A percentile compares a stretch with the other conserved stretches of the same genome.
Conservation (phyloP, 2,113 vertebrate genomes). For the Suricata suricatta region DNA sequence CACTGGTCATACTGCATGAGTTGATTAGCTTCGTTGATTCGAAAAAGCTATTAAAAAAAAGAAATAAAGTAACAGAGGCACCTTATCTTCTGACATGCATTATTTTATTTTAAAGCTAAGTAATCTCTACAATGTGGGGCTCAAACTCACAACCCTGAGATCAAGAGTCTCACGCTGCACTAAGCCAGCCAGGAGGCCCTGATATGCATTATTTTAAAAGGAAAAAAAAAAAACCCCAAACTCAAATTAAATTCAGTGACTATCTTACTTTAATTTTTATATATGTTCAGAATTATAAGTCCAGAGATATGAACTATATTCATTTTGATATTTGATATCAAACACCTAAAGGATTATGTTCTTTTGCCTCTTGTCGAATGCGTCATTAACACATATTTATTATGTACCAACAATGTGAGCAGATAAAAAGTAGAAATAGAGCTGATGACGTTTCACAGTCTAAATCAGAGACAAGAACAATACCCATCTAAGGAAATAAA, state of each 20-base stretch:
- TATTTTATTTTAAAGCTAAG: not conserved
- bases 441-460: not conserved
- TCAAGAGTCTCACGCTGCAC: too few relatives aligned
- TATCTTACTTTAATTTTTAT: slow-evolving; percentile 24
- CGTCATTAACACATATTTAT: slow-evolving; percentile 21
- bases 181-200: too few relatives aligned
- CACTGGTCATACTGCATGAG: slow-evolving; percentile 99
- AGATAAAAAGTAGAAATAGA: slow-evolving; percentile 16
- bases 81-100: not conserved
- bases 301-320: not conserved
- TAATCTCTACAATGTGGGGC: too few relatives aligned
- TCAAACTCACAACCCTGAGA: too few relatives aligned
- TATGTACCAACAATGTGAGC: not conserved
- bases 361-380: not conserved
- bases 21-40: slow-evolving; percentile 97
- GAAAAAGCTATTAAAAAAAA: slow-evolving; percentile 90
- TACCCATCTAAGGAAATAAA: not conserved
- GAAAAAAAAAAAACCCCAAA: not conserved
- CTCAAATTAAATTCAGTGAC: not conserved
- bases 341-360: not conserved
- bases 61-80: not conserved
- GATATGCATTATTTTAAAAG: too few relatives aligned
- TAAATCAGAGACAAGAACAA: slow-evolving; percentile 44
- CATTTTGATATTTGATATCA: not conserved
- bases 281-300: not conserved